Percentiles rank a stretch among this genome's conserved stretches.
These are phyloP conservation scores for Aricia agestis DNA, from an alignment of 1,140 invertebrate species.

Conservation along the genomic window DNA sequence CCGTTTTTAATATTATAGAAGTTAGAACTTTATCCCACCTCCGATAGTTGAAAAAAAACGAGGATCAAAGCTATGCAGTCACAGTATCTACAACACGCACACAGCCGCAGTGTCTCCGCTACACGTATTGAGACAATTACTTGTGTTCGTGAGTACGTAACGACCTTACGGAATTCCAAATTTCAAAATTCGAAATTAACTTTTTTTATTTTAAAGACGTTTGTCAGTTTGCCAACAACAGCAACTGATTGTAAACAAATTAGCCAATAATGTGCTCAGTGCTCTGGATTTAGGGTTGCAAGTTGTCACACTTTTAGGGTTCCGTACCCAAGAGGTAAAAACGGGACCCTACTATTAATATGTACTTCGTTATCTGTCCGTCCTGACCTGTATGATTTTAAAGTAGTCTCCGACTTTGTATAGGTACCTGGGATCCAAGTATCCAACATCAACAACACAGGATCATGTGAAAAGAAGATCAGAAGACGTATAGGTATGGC, in stretches of 20 bases:
- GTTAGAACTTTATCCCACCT: too few relatives aligned
- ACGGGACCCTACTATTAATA: too few relatives aligned
- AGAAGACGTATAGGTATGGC: too few relatives aligned
- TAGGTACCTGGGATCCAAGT: too few relatives aligned
- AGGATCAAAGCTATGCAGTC: constrained; percentile 29
- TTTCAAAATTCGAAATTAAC: constrained; percentile 35
- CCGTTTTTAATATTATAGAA: too few relatives aligned
- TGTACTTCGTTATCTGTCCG: too few relatives aligned
- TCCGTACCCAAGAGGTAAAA: too few relatives aligned
- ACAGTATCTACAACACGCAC: constrained; percentile 33
- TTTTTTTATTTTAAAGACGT: constrained; percentile 28
- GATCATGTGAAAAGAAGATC: too few relatives aligned
- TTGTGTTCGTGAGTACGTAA: constrained; percentile 32
- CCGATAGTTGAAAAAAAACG: neutral
- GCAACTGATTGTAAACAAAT: constrained; percentile 4
- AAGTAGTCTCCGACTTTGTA: too few relatives aligned
- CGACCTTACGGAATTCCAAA: constrained; percentile 43
- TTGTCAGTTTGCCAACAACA: constrained; percentile 15
- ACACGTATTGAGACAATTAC: constrained; percentile 36
- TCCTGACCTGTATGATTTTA: too few relatives aligned
- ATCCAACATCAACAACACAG: too few relatives aligned
- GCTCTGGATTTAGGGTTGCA: constrained; percentile 5
- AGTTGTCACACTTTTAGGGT: neutral
- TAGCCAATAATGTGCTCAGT: constrained; percentile 3
- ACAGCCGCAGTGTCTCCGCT: constrained; percentile 21